A percentile compares a stretch with the other conserved stretches of the same genome.
These are phyloP conservation scores for Trichogramma evanescens DNA, from an alignment of 2,888 invertebrate genomes.

Conservation along the genomic window DNA sequence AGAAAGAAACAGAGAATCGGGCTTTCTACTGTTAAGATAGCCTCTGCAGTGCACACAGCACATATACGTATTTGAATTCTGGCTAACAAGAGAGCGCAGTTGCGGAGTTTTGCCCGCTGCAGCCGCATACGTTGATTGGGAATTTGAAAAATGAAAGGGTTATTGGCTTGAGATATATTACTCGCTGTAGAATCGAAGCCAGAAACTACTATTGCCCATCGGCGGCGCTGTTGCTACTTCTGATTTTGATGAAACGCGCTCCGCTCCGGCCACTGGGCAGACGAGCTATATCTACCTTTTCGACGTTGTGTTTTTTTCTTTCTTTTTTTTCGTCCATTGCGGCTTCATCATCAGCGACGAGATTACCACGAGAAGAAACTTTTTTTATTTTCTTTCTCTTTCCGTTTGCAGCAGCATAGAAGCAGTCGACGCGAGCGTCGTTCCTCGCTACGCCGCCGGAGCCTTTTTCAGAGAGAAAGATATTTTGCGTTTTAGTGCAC, in stretches of 20 bases:
- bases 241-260: constrained; percentile 14
- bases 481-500: constrained; percentile 1
- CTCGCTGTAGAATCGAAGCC: too few relatives aligned
- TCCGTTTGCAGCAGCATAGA: neutral
- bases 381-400: neutral
- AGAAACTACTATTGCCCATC: too few relatives aligned
- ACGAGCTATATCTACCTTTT: constrained; percentile 1
- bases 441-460: neutral
- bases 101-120: constrained; percentile 1
- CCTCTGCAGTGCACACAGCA: too few relatives aligned
- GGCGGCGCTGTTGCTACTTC: constrained; percentile 18
- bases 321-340: neutral
- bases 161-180: constrained; percentile 17
- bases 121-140: constrained; percentile 17
- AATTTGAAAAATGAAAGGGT: constrained; percentile 22
- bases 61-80: constrained; percentile 13
- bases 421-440: neutral
- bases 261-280: too few relatives aligned
- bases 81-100: neutral
- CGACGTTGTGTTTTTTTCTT: neutral
- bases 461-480: neutral
- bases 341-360: too few relatives aligned
- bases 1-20: too few relatives aligned
- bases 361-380: too few relatives aligned
- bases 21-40: too few relatives aligned